Conservation (phyloP, 23 tunicate genomes). For the Styela clava region DNA sequence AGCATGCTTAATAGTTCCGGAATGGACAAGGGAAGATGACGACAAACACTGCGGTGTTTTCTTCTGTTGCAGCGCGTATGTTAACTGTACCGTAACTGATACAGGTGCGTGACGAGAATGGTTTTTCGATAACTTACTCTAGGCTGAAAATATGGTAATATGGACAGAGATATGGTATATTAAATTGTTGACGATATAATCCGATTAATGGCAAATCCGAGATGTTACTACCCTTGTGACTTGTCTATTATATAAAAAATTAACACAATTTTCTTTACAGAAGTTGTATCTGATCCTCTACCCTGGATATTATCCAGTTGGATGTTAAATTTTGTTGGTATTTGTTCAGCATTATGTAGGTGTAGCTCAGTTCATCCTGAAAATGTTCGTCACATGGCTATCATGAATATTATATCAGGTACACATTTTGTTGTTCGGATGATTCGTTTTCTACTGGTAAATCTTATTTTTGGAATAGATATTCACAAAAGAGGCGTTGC, state of each 20-base stretch:
- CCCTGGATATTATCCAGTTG: conserved; percentile 48
- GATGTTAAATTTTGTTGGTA: conserved; percentile 44
- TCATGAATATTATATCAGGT: conserved; percentile 48
- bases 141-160: neutral
- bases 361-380: conserved; percentile 44
- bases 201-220: too few relatives aligned
- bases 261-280: conserved; percentile 37
- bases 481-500: too few relatives aligned
- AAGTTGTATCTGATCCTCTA: conserved; percentile 35
- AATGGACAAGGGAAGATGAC: conserved; percentile 52
- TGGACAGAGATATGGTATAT: too few relatives aligned
- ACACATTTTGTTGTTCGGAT: neutral
- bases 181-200: too few relatives aligned
- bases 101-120: conserved; percentile 19
- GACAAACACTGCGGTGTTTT: conserved; percentile 64
- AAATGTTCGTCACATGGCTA: conserved; percentile 59
- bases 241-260: too few relatives aligned
- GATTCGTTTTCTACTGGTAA: neutral
- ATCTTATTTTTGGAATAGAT: neutral
- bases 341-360: conserved; percentile 48
- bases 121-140: neutral
- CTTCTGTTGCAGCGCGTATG: conserved; percentile 37
- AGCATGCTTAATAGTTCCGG: conserved; percentile 38
- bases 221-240: too few relatives aligned
- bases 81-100: conserved; percentile 45